Evolutionary conservation across 2,888 invertebrate species (phyloP).

Genomic region (Melipona bicolor): DNA sequence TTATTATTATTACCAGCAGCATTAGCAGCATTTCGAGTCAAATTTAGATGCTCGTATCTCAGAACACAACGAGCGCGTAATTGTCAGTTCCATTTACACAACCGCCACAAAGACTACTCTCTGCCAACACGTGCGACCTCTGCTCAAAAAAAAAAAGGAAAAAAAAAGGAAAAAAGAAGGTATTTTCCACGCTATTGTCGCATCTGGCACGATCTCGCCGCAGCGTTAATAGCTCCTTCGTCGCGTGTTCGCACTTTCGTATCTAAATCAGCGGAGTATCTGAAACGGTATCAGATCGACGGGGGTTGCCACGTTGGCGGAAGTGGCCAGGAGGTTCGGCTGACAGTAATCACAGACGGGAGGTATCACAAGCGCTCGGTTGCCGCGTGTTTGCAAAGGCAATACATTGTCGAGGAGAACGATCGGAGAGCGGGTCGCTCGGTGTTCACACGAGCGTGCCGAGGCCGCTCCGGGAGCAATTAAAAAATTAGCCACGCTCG

Average conservation of each 20-base stretch:
- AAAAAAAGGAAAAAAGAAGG: background rate
- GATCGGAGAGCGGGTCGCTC: slow-evolving; percentile 19
- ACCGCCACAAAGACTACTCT: too few relatives aligned
- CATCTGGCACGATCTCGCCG: background rate
- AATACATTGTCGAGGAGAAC: slow-evolving; percentile 51
- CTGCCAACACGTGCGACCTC: too few relatives aligned
- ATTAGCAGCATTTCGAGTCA: too few relatives aligned
- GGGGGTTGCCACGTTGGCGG: background rate
- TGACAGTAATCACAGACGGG: too few relatives aligned
- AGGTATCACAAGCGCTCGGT: too few relatives aligned
- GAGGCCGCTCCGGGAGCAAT: slow-evolving; percentile 53
- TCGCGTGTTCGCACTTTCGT: background rate
- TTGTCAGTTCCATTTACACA: too few relatives aligned
- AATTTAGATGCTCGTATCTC: too few relatives aligned
- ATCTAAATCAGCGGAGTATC: background rate
- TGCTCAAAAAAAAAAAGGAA: too few relatives aligned
- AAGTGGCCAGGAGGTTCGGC: background rate
- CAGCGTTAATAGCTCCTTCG: background rate
- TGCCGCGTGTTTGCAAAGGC: slow-evolving; percentile 32
- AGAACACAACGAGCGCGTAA: too few relatives aligned
- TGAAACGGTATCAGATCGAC: background rate
- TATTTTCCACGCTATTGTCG: background rate
- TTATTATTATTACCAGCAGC: too few relatives aligned
- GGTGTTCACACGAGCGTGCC: slow-evolving; percentile 54
- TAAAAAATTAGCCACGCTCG: slow-evolving; percentile 74